These are phyloP conservation scores for Tinamus guttatus DNA, from an alignment of 2,113 vertebrate species.

Conservation along the genomic window DNA sequence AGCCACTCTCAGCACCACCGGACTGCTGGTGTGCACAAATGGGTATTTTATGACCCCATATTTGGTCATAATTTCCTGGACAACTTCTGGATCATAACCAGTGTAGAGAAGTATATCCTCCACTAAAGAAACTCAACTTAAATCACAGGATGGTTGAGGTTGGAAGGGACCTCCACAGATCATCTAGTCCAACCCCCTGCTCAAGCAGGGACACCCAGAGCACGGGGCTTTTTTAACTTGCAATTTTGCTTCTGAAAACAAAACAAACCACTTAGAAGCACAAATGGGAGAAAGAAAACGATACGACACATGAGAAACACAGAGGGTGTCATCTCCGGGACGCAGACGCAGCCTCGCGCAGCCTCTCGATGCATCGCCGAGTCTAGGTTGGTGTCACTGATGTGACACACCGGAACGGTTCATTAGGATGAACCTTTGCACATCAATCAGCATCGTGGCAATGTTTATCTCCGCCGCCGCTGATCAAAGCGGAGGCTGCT, in stretches of 20 bases:
- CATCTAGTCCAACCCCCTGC: no score
- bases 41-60: neutral
- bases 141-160: no score
- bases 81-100: neutral
- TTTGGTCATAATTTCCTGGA: neutral
- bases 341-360: neutral
- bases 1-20: neutral
- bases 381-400: neutral
- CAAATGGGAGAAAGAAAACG: neutral
- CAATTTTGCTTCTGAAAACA: neutral
- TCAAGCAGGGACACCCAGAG: no score
- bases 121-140: neutral
- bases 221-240: neutral
- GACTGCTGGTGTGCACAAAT: neutral
- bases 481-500: neutral
- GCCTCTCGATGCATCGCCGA: neutral
- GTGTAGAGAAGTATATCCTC: neutral
- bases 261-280: neutral
- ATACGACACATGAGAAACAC: accelerated
- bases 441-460: neutral
- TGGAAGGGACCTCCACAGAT: no score
- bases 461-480: neutral
- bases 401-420: accelerated
- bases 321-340: neutral
- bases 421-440: neutral